Evolutionary conservation across 1,140 invertebrate genomes (phyloP), one percentile per base, ranked within the genome.

Genomic region (Antheraea mylitta): DNA sequence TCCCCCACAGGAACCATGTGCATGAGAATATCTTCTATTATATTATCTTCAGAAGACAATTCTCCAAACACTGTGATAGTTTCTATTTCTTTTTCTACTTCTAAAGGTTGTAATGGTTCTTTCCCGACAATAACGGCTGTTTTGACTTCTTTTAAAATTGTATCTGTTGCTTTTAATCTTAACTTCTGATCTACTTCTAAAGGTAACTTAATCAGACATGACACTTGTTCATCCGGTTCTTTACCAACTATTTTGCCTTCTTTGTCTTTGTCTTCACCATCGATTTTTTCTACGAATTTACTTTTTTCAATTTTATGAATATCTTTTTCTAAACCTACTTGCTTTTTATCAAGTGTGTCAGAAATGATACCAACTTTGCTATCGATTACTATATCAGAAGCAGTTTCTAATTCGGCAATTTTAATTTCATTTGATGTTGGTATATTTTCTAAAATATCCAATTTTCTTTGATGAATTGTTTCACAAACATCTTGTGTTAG

Each of bases 291-390:
- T 58, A 45, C 37, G 11, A 66, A 19, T 48, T 18, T 65, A 18
- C 9, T 48, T 63, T 77, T 69, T 75, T 78, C 77, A 58, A 36
- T 72, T 69, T 71, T 64, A 68, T 69, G 63, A 70, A 69, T 73
- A 79, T 79, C 76, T 74, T 79, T 88, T 80, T 87, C 85, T 83
- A 80, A 72, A 83, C 76, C 69, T 80, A 85, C 84, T 89, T 89
- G 84, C 81, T 76, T 83, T 72, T 77, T 69, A 82, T 85, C 85
- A 87, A 87, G 83, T 87, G 83, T 81, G 82, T 82, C 81, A 83
- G 85, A 87, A 87, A 83, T 69, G 68, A 78, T 76, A 79, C 76
- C 71, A 45, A 48, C 37, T 62, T 61, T 48, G 16, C 42, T 30
- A 22, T 61, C 19, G 7, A 10, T 22, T 18, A 19, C 13, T 18